Conservation (phyloP, 2,113 vertebrate genomes). For the Chlorodrepanis virens region DNA sequence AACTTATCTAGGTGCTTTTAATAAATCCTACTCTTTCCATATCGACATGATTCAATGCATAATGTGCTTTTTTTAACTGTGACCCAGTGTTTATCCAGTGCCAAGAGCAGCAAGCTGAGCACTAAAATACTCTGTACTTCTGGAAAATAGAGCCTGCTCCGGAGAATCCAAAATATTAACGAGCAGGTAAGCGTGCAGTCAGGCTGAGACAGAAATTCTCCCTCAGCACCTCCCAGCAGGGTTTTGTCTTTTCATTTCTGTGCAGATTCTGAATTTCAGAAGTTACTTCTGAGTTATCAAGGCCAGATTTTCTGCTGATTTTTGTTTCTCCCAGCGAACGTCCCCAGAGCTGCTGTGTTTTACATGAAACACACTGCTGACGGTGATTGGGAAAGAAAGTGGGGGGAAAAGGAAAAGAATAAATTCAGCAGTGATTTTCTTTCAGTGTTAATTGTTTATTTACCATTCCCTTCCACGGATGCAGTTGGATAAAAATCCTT, state of each 20-base stretch:
- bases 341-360: neutral
- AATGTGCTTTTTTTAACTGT: neutral
- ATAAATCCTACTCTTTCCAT: slow-evolving; percentile 14
- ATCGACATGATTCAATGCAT: neutral
- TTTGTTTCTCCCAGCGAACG: neutral
- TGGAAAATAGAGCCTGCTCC: neutral
- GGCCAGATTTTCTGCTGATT: neutral
- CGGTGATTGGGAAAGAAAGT: neutral
- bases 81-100: neutral
- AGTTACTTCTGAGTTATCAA: fast-evolving
- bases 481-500: neutral
- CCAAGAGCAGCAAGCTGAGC: slow-evolving; percentile 14
- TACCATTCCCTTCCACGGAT: neutral
- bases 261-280: neutral
- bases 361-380: neutral
- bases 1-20: slow-evolving; percentile 16
- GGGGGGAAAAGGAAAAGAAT: neutral
- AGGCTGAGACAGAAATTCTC: neutral
- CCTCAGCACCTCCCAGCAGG: too few species aligned
- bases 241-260: neutral
- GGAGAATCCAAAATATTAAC: neutral
- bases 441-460: neutral
- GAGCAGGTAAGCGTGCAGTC: neutral
- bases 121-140: neutral
- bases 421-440: neutral